Percentiles rank a stretch among this genome's conserved stretches.
Evolutionary conservation across 2,888 invertebrate species (phyloP).

Genomic region (Zygogramma bicolorata): DNA sequence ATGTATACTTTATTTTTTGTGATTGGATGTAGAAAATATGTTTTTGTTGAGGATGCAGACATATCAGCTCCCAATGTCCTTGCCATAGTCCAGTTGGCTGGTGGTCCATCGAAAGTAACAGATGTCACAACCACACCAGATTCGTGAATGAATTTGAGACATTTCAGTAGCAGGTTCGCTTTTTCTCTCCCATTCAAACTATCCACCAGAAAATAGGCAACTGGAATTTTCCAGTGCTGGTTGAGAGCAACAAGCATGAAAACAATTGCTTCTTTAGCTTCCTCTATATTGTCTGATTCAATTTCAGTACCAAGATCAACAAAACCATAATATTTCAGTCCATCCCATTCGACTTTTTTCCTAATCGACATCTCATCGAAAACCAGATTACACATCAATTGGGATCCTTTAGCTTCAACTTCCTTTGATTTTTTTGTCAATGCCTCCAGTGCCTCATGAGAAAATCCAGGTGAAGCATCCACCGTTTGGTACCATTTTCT

Average conservation of each 20-base stretch:
- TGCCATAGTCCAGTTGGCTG: not conserved
- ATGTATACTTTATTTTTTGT: not conserved
- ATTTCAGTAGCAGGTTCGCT: conserved; percentile 2
- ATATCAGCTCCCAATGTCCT: not conserved
- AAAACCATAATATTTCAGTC: not conserved
- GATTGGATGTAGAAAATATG: conserved; percentile 1
- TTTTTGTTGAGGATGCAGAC: not conserved
- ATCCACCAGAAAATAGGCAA: not conserved
- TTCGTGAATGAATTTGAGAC: conserved; percentile 22
- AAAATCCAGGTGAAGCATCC: no score
- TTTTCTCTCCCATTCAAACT: not conserved
- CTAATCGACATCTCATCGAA: no score
- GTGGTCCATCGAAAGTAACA: conserved; percentile 24
- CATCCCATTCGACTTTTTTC: not conserved
- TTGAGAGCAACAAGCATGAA: conserved; percentile 8
- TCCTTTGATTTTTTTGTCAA: no score
- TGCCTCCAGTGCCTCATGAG: no score
- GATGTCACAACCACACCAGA: conserved; percentile 23
- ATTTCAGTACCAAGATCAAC: not conserved
- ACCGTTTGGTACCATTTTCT: no score
- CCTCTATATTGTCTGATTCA: not conserved
- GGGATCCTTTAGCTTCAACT: no score
- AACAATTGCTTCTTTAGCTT: not conserved
- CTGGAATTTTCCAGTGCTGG: not conserved
- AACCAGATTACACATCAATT: no score